Evolutionary conservation across 2,888 invertebrate species (phyloP).

Genomic region (Tipula vernalis): DNA sequence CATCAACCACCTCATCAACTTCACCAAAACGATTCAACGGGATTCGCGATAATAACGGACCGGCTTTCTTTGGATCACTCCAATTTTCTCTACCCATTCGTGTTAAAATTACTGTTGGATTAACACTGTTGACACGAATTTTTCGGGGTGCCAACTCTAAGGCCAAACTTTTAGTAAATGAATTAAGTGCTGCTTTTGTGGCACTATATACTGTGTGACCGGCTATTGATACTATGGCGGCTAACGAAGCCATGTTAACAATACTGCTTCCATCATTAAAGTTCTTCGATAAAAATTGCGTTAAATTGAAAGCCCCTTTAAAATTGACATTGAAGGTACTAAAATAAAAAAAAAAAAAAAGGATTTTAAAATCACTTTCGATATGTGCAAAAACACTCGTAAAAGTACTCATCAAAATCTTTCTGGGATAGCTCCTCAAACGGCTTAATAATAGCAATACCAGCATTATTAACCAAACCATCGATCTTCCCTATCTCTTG

Average conservation of each 20-base stretch:
- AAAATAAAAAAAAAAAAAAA: slow-evolving; percentile 24
- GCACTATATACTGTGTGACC: slow-evolving; percentile 75
- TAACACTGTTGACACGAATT: slow-evolving; percentile 83
- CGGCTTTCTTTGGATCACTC: slow-evolving; percentile 64
- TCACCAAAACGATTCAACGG: slow-evolving; percentile 77
- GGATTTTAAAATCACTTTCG: no score
- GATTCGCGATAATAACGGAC: slow-evolving; percentile 62
- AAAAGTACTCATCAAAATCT: slow-evolving; percentile 48
- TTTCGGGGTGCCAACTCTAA: slow-evolving; percentile 70
- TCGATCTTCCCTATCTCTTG: slow-evolving; percentile 43
- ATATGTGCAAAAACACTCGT: slow-evolving; percentile 34
- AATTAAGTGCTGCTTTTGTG: slow-evolving; percentile 81
- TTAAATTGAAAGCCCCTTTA: slow-evolving; percentile 72
- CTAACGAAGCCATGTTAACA: slow-evolving; percentile 85
- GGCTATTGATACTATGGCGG: slow-evolving; percentile 47
- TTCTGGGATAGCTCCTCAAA: slow-evolving; percentile 55
- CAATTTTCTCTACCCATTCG: slow-evolving; percentile 78
- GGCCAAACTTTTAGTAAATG: slow-evolving; percentile 70
- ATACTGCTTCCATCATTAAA: slow-evolving; percentile 68
- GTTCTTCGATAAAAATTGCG: slow-evolving; percentile 65
- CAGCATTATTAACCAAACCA: slow-evolving; percentile 85
- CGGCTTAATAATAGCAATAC: slow-evolving; percentile 52
- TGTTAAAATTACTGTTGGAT: slow-evolving; percentile 91
- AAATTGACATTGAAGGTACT: slow-evolving; percentile 67
- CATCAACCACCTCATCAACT: slow-evolving; percentile 67